Conservation (phyloP, 2,113 vertebrate genomes). For the Penelope pileata region DNA sequence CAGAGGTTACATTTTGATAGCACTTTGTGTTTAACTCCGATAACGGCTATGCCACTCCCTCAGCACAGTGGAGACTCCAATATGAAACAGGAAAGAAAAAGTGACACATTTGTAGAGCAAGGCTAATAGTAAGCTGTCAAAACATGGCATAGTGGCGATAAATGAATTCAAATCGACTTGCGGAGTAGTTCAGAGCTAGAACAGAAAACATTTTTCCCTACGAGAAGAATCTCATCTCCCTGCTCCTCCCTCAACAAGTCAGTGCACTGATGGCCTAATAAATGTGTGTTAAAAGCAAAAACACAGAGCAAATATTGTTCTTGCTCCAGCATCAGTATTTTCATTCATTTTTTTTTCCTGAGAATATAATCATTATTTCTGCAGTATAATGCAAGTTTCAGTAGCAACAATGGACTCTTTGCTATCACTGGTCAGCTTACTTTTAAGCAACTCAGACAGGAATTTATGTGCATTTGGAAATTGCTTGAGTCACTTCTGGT, state of each 20-base stretch:
- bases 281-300: not conserved
- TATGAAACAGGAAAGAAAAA: not conserved
- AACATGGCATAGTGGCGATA: not conserved
- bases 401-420: not conserved
- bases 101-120: not conserved
- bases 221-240: not conserved
- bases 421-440: not conserved
- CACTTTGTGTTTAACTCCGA: not conserved
- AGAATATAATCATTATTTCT: not conserved
- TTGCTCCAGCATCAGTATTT: not conserved
- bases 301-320: not conserved
- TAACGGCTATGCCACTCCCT: slow-evolving; percentile 1
- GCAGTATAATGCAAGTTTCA: not conserved
- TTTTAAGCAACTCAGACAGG: not conserved
- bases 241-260: not conserved
- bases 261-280: not conserved
- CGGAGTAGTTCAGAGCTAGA: not conserved
- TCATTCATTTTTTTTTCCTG: not conserved
- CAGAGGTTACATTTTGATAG: slow-evolving; percentile 8
- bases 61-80: not conserved
- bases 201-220: not conserved
- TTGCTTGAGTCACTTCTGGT: not conserved
- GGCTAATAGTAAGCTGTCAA: not conserved
- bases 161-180: not conserved
- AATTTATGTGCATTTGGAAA: not conserved